phyloP scores from a whole-genome alignment of 2,888 invertebrate species.

The Habrosyne pyritoides region DNA sequence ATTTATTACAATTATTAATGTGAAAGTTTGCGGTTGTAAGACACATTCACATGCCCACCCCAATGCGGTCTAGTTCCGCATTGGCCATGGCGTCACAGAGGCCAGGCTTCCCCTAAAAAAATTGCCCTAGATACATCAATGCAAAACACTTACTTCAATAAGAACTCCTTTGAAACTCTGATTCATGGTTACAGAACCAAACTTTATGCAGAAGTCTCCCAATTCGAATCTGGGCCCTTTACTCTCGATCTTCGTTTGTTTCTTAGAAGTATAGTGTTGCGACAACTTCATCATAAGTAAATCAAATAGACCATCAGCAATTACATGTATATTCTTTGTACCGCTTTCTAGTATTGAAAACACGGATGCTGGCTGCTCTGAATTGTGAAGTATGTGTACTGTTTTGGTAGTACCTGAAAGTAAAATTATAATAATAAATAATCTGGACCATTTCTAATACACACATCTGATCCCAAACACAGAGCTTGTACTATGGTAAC shows the following conservation, averaged over 20 bases:
- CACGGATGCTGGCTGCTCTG: conserved; percentile 97
- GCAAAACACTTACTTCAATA: conserved; percentile 95
- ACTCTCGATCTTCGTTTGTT: conserved; percentile 93
- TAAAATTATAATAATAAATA: conserved; percentile 6
- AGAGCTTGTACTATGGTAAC: too few relatives aligned
- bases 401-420: conserved; percentile 88
- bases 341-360: conserved; percentile 96
- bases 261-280: conserved; percentile 94
- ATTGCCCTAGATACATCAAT: not conserved
- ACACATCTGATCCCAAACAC: too few relatives aligned
- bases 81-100: too few relatives aligned
- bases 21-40: too few relatives aligned
- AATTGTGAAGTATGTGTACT: conserved; percentile 97
- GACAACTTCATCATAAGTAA: conserved; percentile 94
- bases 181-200: conserved; percentile 96
- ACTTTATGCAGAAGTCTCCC: conserved; percentile 96
- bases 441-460: too few relatives aligned
- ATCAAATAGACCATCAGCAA: conserved; percentile 96
- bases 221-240: conserved; percentile 94
- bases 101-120: too few relatives aligned
- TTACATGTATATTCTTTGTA: conserved; percentile 92
- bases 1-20: too few relatives aligned
- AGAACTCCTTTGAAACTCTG: conserved; percentile 96
- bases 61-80: too few relatives aligned
- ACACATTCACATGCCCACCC: too few relatives aligned